Evolutionary conservation across 2,113 vertebrate genomes (phyloP).

Genomic region (Podarcis cretensis): DNA sequence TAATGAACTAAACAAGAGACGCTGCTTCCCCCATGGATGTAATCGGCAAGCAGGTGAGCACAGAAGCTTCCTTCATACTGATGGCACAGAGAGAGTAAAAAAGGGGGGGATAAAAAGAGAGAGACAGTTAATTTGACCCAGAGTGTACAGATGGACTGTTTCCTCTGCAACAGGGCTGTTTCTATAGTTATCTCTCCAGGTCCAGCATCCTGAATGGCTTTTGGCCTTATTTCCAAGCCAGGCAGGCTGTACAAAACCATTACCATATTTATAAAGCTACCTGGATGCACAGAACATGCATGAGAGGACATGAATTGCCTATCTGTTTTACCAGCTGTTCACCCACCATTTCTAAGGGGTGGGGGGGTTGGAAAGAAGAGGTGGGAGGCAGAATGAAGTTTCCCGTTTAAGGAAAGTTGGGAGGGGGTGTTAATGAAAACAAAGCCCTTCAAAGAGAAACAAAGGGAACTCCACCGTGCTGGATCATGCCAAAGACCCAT

Average conservation of each 20-base stretch:
- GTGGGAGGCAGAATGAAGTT: conserved; percentile 3
- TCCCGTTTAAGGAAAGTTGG: background rate
- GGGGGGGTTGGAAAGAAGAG: background rate
- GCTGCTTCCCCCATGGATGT: conserved; percentile 60
- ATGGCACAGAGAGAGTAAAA: conserved; percentile 8
- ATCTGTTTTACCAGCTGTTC: conserved; percentile 78
- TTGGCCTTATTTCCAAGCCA: conserved; percentile 72
- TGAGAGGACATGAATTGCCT: conserved; percentile 74
- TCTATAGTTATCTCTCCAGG: conserved; percentile 69
- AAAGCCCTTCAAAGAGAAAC: background rate
- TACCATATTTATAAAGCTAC: conserved; percentile 82
- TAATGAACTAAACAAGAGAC: conserved; percentile 76
- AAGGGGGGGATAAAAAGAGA: background rate
- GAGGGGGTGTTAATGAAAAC: too few species aligned
- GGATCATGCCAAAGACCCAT: too few species aligned
- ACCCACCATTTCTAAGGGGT: conserved; percentile 46
- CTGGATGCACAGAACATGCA: conserved; percentile 70
- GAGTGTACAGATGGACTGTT: conserved; percentile 55
- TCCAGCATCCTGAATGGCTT: conserved; percentile 58
- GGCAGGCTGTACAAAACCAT: conserved; percentile 72
- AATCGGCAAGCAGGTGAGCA: conserved; percentile 75
- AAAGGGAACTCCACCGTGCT: background rate
- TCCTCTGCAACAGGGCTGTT: conserved; percentile 54
- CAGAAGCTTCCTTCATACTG: conserved; percentile 59
- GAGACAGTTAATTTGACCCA: conserved; percentile 71